Evolutionary conservation across 2,113 vertebrate species (phyloP).

Genomic region (Oryzias melastigma): DNA sequence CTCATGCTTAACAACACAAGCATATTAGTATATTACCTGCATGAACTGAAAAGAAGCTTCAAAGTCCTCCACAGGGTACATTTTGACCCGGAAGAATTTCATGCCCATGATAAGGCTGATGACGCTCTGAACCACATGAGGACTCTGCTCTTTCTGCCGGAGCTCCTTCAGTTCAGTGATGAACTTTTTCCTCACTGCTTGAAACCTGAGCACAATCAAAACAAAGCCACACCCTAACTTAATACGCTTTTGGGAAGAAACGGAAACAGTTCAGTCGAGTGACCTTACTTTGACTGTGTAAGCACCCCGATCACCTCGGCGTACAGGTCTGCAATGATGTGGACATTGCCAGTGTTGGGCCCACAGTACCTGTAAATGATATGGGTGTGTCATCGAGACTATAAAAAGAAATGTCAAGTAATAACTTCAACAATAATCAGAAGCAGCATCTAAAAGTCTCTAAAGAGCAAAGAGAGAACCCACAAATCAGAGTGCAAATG

Average conservation of each 20-base stretch:
- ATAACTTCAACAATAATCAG: neutral
- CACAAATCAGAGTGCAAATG: neutral
- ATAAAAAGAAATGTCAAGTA: neutral
- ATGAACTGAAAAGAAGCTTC: slow-evolving; percentile 99
- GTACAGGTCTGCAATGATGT: slow-evolving; percentile 97
- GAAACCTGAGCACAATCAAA: slow-evolving; percentile 81
- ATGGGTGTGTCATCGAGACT: neutral
- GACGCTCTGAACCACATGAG: slow-evolving; percentile 93
- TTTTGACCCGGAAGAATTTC: slow-evolving; percentile 99
- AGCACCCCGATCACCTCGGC: slow-evolving; percentile 98
- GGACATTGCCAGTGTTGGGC: slow-evolving; percentile 98
- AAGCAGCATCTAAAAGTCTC: no score
- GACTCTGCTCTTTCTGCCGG: slow-evolving; percentile 92
- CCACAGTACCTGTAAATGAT: slow-evolving; percentile 87
- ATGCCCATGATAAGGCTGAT: slow-evolving; percentile 99
- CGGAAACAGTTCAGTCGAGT: neutral
- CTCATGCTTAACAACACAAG: neutral
- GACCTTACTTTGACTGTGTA: slow-evolving; percentile 93
- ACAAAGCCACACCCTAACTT: neutral
- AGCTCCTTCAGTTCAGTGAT: slow-evolving; percentile 97
- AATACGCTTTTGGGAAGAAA: no score
- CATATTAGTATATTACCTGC: slow-evolving; percentile 80
- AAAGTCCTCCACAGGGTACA: slow-evolving; percentile 99
- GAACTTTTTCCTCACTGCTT: slow-evolving; percentile 98
- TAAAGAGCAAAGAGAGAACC: no score